Base-by-base conservation (phyloP, 2,888 invertebrate species). In the Xestia c-nigrum region DNA sequence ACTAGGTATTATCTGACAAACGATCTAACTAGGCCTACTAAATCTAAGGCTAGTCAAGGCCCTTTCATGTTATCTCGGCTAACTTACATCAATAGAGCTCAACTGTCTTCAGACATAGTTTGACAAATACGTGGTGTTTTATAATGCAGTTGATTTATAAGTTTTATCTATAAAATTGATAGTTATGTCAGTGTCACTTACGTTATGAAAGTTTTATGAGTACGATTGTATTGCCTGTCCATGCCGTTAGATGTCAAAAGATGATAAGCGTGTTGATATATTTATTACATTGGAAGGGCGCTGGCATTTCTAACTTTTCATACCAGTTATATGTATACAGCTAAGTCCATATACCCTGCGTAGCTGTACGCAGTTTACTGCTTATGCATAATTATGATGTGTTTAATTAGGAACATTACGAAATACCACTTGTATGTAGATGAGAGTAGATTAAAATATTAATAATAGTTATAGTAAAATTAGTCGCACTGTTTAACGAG, bases 401-500 rank as follows among this genome's bases (percentile, higher is more conserved):
- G 88, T 86, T 88, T 88, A 87, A 88, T 88, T 88, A 82, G 74
- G 70, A 75, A 81, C 77, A 83, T 87, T 87, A 88, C 68, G 81
- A 87, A 88, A 88, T 89, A 73, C 86, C 88, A 74, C 76, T 75
- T 63, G 4, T 75, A 78, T 88, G 88, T 85, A 84, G 82, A 88
- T 85, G 81, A 81, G 78, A 72, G 75, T 68, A 76, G 80, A 85
- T 89, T 86, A 82, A 83, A 89, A 87, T 88, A 87, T 87, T 82
- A 85, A 85, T 87, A 84, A 76, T 83, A 76, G 74, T 84, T 79
- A 77, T 72, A 85, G 80, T 88, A 70, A 85, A 74, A 88, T 89
- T 86, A 87, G 83, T 79, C 77, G 86, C 74, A 85, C 77, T 82
- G 79, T 83, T 88, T 87, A 88, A 87, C 74, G 87, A 88, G 87